Conservation (phyloP, 2,797 vertebrate species). For the Liasis olivaceus region DNA sequence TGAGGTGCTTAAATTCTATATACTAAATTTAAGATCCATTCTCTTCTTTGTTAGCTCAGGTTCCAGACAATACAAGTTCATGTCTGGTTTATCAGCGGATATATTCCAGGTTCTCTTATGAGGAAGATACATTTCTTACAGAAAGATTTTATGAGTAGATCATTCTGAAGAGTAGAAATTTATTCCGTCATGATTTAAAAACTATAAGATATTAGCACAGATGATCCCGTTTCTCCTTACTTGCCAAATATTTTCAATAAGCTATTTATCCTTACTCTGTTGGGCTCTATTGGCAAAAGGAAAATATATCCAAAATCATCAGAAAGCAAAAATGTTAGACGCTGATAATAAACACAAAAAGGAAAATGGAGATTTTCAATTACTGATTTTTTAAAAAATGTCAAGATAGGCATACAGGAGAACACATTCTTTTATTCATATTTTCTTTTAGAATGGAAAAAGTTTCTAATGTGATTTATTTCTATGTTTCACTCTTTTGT, state of each 20-base stretch:
- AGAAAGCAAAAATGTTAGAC: not conserved
- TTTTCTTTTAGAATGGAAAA: conserved; percentile 8
- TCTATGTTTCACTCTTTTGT: conserved; percentile 31
- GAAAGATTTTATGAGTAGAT: not conserved
- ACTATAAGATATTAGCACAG: not conserved
- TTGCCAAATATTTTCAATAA: not conserved
- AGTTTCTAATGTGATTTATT: conserved; percentile 44
- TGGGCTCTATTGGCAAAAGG: conserved; percentile 8
- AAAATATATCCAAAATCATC: not conserved
- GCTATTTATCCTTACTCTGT: not conserved
- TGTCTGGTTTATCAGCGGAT: conserved; percentile 1
- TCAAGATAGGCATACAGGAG: not conserved
- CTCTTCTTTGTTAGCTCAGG: not conserved
- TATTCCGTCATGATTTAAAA: not conserved
- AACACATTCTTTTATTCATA: conserved; percentile 42
- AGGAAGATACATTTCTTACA: not conserved
- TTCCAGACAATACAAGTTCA: conserved; percentile 3
- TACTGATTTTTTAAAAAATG: not conserved
- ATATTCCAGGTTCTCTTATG: not conserved
- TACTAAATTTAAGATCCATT: not conserved
- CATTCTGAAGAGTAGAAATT: not conserved
- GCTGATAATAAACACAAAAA: not conserved
- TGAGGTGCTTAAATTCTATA: not conserved
- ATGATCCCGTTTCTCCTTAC: not conserved
- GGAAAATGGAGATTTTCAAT: not conserved